These are phyloP conservation scores for Mythimna albipuncta DNA, from an alignment of 2,888 invertebrate genomes.

Conservation along the genomic window DNA sequence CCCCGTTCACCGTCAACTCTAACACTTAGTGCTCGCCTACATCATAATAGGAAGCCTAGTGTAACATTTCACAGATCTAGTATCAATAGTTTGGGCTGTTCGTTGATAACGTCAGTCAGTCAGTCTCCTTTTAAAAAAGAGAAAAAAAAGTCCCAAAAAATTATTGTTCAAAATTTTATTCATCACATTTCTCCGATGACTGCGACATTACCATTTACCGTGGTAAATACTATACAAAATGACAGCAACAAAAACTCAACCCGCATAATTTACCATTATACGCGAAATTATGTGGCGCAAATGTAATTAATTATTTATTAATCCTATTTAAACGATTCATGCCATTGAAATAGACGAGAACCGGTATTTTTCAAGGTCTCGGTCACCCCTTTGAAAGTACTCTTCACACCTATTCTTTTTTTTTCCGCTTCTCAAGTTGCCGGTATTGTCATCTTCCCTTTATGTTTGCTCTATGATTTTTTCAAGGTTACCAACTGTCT, in stretches of 20 bases:
- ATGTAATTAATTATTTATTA: constrained; percentile 65
- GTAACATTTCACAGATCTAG: too few relatives aligned
- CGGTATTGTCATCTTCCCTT: constrained; percentile 69
- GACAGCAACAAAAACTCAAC: constrained; percentile 39
- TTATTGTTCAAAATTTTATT: constrained; percentile 1
- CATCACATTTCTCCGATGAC: constrained; percentile 19
- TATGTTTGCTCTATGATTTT: constrained; percentile 78
- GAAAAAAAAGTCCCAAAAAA: background rate
- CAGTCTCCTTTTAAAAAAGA: too few relatives aligned
- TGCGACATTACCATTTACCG: constrained; percentile 38
- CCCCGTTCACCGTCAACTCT: too few relatives aligned
- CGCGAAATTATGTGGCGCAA: constrained; percentile 59
- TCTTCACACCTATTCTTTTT: constrained; percentile 71
- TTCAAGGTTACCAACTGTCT: constrained; percentile 75
- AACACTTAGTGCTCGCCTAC: too few relatives aligned
- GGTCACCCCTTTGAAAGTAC: constrained; percentile 58
- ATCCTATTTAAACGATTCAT: constrained; percentile 56
- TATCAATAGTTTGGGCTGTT: too few relatives aligned
- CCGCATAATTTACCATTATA: constrained; percentile 60
- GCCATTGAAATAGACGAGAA: constrained; percentile 57
- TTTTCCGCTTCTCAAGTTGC: constrained; percentile 65
- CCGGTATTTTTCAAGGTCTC: constrained; percentile 66
- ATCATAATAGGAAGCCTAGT: too few relatives aligned
- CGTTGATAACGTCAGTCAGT: too few relatives aligned
- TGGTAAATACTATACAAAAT: constrained; percentile 22